phyloP scores from a whole-genome alignment of 2,113 vertebrate species.

The Todiramphus chloris region DNA sequence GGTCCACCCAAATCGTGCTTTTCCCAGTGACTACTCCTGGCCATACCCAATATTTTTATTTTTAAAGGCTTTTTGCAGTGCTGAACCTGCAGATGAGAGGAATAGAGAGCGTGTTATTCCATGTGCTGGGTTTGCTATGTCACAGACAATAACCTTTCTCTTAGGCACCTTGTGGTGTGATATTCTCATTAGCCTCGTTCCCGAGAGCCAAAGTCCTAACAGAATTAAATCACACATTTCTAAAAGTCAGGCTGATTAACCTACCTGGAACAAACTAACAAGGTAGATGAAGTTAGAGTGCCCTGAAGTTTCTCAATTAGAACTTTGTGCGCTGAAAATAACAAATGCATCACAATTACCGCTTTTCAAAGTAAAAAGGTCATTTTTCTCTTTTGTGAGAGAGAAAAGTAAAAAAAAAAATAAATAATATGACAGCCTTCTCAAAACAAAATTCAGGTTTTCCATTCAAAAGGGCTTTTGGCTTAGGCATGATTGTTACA shows the following conservation, averaged over 20 bases:
- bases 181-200: background rate
- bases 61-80: background rate
- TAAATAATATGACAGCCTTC: background rate
- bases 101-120: background rate
- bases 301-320: background rate
- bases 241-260: background rate
- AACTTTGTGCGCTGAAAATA: background rate
- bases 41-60: background rate
- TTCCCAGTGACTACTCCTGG: background rate
- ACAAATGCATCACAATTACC: background rate
- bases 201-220: background rate
- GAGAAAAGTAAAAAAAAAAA: background rate
- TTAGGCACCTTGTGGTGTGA: background rate
- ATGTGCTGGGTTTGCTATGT: background rate
- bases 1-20: accelerated
- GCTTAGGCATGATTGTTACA: background rate
- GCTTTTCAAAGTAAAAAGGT: background rate
- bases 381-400: background rate
- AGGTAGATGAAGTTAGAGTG: background rate
- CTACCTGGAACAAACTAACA: background rate
- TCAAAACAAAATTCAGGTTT: background rate
- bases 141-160: background rate
- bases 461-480: background rate
- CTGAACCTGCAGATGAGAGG: background rate
- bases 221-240: background rate